Evolutionary conservation across 2,888 invertebrate genomes (phyloP), one percentile per base, ranked within the genome.

Genomic region (Phaonia tiefii): DNA sequence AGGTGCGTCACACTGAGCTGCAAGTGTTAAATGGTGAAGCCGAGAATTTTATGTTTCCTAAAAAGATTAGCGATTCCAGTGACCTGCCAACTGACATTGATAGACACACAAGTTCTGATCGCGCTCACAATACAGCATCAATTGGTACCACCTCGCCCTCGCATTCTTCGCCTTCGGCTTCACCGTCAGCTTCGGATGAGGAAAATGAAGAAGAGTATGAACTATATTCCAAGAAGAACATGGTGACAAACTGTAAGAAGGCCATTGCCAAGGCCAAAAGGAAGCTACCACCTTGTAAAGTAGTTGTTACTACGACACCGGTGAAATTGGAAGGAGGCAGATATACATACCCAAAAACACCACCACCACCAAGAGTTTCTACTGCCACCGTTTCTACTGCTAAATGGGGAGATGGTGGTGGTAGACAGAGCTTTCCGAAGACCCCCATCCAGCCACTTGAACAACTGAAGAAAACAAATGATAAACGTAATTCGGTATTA

Each of bases 31-130:
- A 96, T 86, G 95, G 96, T 85, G 96, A 97, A 89, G 97, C 97
- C 0, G 96, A 96, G 86, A 96, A 95, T 85, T 97, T 97, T 87
- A 94, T 97, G 93, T 97, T 97, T 87, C 95, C 96, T 0, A 94
- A 93, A 22, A 94, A 93, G n/a, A 84, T 86, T 0, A 85, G 86
- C 10, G 86, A 86, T 46, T 89, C 89, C 11, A 90, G 89, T 66
- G 90, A 90, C n/a, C 73, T 88, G 37, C 84, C 86, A 10, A 93
- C 93, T 0, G 93, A 92, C 83, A 88, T 89, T 15, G 91, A 92
- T 56, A 92, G 92, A 2, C 91, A 92, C 7, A 92, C 91, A 54
- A 91, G 91, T 54, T 93, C 91, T 0, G 91, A 91, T 75, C 71
- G 71, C 1, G 31, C 46, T 7, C 78, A 81, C 5, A 84, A 86